Percentiles rank a stretch among this genome's conserved stretches.
phyloP scores from a whole-genome alignment of 1,140 invertebrate species.

The Drosophila hydei region DNA sequence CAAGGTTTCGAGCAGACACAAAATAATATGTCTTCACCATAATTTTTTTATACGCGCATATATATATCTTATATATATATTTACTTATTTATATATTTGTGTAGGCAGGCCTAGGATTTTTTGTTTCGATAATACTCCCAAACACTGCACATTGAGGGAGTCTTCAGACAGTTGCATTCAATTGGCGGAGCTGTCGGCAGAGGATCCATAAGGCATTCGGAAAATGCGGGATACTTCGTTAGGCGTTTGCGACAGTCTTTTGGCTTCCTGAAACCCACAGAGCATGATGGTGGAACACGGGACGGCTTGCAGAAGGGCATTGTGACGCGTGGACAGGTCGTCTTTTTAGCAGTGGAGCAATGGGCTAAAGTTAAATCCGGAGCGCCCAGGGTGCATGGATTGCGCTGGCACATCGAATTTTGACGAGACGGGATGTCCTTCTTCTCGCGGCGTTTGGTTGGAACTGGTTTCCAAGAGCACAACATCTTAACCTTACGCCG shows the following conservation, averaged over 20 bases:
- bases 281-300: constrained; percentile 30
- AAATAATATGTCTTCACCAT: no score
- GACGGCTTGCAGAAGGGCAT: constrained; percentile 27
- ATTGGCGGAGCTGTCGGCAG: constrained; percentile 31
- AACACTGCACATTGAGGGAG: constrained; percentile 60
- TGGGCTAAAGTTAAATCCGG: not conserved
- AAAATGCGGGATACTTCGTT: constrained; percentile 65
- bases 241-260: constrained; percentile 25
- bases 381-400: not conserved
- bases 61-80: no score
- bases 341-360: not conserved
- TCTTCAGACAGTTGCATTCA: constrained; percentile 50
- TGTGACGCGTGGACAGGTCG: constrained; percentile 19
- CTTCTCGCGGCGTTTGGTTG: constrained; percentile 6
- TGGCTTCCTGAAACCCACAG: not conserved
- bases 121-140: constrained; percentile 62
- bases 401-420: not conserved
- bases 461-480: constrained; percentile 12
- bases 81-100: no score
- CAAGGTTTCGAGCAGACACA: no score
- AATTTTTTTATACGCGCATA: no score
- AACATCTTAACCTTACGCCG: constrained; percentile 34
- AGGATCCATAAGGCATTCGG: constrained; percentile 54
- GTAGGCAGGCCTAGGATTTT: constrained; percentile 41
- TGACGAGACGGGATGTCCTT: not conserved